Evolutionary conservation across 2,888 invertebrate genomes (phyloP).

Genomic region (Willowsia nigromaculata): DNA sequence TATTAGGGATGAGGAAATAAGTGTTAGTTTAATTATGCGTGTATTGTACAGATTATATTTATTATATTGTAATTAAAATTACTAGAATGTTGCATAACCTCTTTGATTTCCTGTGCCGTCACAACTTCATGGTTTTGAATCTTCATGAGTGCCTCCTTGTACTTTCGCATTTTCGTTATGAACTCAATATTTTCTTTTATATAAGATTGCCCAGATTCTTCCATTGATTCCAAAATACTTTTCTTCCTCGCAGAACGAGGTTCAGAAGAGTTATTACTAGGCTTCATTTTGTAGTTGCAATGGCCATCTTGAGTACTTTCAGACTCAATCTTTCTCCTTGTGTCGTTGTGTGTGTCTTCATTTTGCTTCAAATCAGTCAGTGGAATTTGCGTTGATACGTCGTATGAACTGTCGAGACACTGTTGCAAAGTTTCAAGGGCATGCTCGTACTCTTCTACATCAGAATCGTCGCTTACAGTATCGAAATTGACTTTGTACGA

Average conservation of each 20-base stretch:
- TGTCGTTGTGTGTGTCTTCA: neutral
- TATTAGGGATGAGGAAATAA: too few species aligned
- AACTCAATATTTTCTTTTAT: constrained; percentile 56
- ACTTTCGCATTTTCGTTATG: constrained; percentile 60
- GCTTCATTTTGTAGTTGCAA: neutral
- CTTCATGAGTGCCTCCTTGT: constrained; percentile 56
- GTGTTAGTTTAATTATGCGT: too few species aligned
- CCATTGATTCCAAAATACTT: constrained; percentile 22
- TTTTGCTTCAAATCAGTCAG: neutral
- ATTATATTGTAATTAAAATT: too few species aligned
- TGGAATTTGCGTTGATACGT: neutral
- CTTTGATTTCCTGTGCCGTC: constrained; percentile 55
- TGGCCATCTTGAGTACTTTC: neutral
- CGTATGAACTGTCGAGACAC: neutral
- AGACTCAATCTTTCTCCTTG: neutral
- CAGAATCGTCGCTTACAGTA: constrained; percentile 47
- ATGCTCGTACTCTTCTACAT: constrained; percentile 38
- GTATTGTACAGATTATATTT: too few species aligned
- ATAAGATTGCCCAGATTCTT: constrained; percentile 54
- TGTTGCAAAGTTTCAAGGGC: constrained; percentile 26
- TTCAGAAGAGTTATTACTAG: neutral
- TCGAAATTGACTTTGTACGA: constrained; percentile 46
- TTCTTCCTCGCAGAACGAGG: neutral
- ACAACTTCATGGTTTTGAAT: constrained; percentile 61
- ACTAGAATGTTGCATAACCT: constrained; percentile 37